phyloP scores from a whole-genome alignment of 1,140 invertebrate genomes.

The Lordiphosa collinella region DNA sequence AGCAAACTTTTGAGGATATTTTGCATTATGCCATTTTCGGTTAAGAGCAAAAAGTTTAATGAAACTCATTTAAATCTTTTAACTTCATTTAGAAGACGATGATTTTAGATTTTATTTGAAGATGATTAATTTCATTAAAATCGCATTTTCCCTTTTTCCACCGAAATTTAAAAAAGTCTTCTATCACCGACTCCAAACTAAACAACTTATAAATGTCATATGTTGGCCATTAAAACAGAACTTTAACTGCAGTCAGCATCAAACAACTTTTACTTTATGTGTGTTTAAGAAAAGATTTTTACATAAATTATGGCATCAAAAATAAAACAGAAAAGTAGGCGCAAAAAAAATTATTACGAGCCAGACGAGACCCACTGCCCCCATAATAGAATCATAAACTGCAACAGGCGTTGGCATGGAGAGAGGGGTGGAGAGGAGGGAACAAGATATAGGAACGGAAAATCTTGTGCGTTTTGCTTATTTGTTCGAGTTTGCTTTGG shows the following conservation, averaged over 20 bases:
- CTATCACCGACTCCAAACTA: too few relatives aligned
- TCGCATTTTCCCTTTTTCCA: too few relatives aligned
- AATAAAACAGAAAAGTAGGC: constrained; percentile 20
- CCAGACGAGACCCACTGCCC: constrained; percentile 33
- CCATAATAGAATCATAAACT: constrained; percentile 57
- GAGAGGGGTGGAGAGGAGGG: background rate
- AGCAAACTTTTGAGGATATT: too few relatives aligned
- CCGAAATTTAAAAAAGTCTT: too few relatives aligned
- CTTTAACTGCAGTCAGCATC: constrained; percentile 31
- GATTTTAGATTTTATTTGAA: too few relatives aligned
- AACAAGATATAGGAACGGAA: constrained; percentile 28
- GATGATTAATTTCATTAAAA: too few relatives aligned
- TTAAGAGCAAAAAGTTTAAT: too few relatives aligned
- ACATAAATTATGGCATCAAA: constrained; percentile 33
- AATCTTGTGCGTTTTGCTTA: constrained; percentile 43
- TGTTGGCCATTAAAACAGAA: constrained; percentile 43
- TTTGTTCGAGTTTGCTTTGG: constrained; percentile 29
- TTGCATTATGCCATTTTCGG: too few relatives aligned
- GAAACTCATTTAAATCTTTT: too few relatives aligned
- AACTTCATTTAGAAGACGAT: too few relatives aligned
- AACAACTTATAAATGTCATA: constrained; percentile 37
- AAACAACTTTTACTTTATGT: constrained; percentile 39
- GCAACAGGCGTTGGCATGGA: constrained; percentile 38
- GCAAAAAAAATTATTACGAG: constrained; percentile 11
- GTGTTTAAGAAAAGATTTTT: constrained; percentile 43